Evolutionary conservation across 1,140 invertebrate genomes (phyloP).

Genomic region (Eumaeus atala): DNA sequence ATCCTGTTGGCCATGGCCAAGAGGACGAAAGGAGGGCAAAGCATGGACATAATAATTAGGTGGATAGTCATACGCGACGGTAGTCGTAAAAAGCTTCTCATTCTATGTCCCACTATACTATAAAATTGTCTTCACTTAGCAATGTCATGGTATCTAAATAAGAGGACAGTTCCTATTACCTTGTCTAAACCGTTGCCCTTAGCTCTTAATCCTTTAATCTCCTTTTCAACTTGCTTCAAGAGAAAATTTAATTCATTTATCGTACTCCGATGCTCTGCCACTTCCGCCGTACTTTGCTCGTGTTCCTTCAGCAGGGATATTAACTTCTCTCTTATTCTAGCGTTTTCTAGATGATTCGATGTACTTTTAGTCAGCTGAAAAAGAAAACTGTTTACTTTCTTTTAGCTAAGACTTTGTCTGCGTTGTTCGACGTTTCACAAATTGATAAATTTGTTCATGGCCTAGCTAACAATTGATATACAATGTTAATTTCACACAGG

Average conservation of each 20-base stretch:
- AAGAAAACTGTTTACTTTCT: no score
- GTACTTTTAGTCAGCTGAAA: constrained; percentile 72
- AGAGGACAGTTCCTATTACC: constrained; percentile 32
- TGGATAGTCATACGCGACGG: no score
- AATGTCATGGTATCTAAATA: neutral
- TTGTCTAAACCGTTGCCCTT: constrained; percentile 56
- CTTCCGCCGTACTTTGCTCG: constrained; percentile 64
- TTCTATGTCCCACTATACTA: no score
- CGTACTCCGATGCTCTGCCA: constrained; percentile 69
- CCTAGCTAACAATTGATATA: no score
- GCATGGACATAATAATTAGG: no score
- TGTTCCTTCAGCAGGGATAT: constrained; percentile 67
- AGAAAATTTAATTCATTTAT: constrained; percentile 73
- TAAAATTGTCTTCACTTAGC: neutral
- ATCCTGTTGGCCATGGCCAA: no score
- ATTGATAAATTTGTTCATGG: no score
- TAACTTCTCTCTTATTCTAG: constrained; percentile 62
- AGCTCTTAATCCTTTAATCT: constrained; percentile 54
- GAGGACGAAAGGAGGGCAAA: no score
- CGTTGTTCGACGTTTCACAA: no score
- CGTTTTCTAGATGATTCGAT: constrained; percentile 70
- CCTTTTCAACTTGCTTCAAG: constrained; percentile 65
- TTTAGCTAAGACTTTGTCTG: no score
- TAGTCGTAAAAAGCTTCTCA: no score
- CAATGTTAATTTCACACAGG: no score